Evolutionary conservation across 1,140 invertebrate species (phyloP), one percentile per base, ranked within the genome.

Genomic region (Bombus polaris): DNA sequence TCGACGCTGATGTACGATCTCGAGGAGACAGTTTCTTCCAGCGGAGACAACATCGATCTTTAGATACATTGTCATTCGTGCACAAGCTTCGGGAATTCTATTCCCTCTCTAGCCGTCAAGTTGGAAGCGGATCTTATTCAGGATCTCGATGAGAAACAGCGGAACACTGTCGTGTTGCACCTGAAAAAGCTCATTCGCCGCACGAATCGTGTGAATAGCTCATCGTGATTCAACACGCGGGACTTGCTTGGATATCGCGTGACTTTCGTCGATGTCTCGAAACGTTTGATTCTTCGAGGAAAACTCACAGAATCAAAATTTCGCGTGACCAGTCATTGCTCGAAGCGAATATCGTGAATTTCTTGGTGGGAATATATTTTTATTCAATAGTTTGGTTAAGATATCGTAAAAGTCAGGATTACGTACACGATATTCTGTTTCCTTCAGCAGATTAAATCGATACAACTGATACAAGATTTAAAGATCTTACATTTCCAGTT

Each of bases 201-300:
- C 22, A 6, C 37, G 47, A 75, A 47, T 75, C 73, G 25, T 42
- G 76, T 0, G 76, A 72, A 79, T 47, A 37, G 9, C 42, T 84
- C 83, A 84, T 84, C 68, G 66, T 8, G 66, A 84, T 80, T 79
- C 83, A 84, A 10, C 25, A 18, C 39, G 6, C 39, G 66, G 12
- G 44, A 62, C 39, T n/a, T 25, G 25, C 22, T 25, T 2, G 37
- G 8, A 32, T 44, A 18, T n/a, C 2, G 39, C 18, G 25, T 57
- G 37, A 62, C 47, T 76, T 47, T 47, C 3, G 35, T 18, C 28
- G 39, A 53, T 66, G 74, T 35, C 42, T 2, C 22, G 5, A 39
- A 42, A 10, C 47, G 10, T 47, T 53, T 35, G 62, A 53, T 76
- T 42, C 28, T 22, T 47, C 53, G 13, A 12, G 35, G 81, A 42